Evolutionary conservation across 1,140 invertebrate genomes (phyloP).

Genomic region (Euschistus heros): DNA sequence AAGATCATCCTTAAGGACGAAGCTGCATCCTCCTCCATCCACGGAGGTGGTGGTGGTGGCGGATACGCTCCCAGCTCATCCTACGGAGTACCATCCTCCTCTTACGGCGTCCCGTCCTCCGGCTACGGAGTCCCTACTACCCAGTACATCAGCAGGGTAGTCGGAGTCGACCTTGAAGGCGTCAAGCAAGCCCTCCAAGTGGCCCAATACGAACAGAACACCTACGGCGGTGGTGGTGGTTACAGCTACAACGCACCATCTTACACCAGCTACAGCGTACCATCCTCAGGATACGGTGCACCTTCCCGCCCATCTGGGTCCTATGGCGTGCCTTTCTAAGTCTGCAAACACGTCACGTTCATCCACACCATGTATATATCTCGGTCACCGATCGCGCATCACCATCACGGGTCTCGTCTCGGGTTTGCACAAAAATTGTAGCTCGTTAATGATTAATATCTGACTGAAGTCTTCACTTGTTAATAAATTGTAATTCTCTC

Average conservation of each 20-base stretch:
- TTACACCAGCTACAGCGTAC: conserved; percentile 49
- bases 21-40: conserved; percentile 41
- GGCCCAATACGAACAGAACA: conserved; percentile 53
- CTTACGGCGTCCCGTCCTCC: conserved; percentile 42
- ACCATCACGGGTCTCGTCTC: conserved; percentile 12
- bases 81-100: conserved; percentile 42
- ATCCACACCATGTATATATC: not conserved
- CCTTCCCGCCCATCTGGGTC: conserved; percentile 41
- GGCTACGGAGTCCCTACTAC: conserved; percentile 40
- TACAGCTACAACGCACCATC: conserved; percentile 42
- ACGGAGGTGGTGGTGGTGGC: conserved; percentile 36
- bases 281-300: conserved; percentile 41
- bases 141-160: conserved; percentile 47
- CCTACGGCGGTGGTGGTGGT: conserved; percentile 37
- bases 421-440: not conserved
- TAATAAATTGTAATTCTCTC: not conserved
- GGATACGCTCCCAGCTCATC: conserved; percentile 35
- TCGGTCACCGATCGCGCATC: conserved; percentile 1
- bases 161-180: conserved; percentile 61
- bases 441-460: not conserved
- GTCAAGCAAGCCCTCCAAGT: conserved; percentile 66
- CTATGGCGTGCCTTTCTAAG: conserved; percentile 44
- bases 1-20: conserved; percentile 72
- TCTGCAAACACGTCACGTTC: not conserved
- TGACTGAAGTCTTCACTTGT: no score